These are phyloP conservation scores for Paedocypris micromegethes DNA, from an alignment of 2,797 vertebrate genomes.

Conservation along the genomic window DNA sequence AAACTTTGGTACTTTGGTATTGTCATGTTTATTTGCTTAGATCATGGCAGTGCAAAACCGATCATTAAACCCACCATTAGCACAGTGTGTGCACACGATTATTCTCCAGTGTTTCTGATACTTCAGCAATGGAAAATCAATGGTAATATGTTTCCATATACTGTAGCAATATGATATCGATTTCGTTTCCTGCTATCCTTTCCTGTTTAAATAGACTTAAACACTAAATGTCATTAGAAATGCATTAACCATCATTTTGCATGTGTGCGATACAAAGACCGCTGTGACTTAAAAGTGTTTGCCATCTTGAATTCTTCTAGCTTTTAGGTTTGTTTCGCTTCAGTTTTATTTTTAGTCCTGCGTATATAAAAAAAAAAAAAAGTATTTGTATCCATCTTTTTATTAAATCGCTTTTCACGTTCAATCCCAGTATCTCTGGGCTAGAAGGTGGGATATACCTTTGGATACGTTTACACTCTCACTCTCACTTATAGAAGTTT, in stretches of 20 bases:
- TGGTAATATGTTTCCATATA: conserved; percentile 31
- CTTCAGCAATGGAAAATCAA: conserved; percentile 30
- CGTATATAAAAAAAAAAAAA: too few relatives aligned
- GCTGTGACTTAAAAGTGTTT: conserved; percentile 12
- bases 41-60: not conserved
- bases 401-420: too few relatives aligned
- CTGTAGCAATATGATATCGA: conserved; percentile 27
- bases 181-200: conserved; percentile 51
- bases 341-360: too few relatives aligned
- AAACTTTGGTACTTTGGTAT: too few relatives aligned
- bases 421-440: too few relatives aligned
- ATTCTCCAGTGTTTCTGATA: conserved; percentile 11
- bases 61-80: conserved; percentile 19
- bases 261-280: conserved; percentile 44
- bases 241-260: conserved; percentile 48
- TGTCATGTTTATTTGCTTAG: too few relatives aligned
- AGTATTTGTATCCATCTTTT: too few relatives aligned
- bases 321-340: too few relatives aligned
- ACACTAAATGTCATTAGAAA: conserved; percentile 53
- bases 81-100: conserved; percentile 4
- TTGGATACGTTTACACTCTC: too few relatives aligned
- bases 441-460: too few relatives aligned
- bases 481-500: too few relatives aligned
- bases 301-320: too few relatives aligned
- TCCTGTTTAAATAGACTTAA: conserved; percentile 51